These are phyloP conservation scores for Limnephilus auricula DNA, from an alignment of 2,888 invertebrate species.

Conservation along the genomic window DNA sequence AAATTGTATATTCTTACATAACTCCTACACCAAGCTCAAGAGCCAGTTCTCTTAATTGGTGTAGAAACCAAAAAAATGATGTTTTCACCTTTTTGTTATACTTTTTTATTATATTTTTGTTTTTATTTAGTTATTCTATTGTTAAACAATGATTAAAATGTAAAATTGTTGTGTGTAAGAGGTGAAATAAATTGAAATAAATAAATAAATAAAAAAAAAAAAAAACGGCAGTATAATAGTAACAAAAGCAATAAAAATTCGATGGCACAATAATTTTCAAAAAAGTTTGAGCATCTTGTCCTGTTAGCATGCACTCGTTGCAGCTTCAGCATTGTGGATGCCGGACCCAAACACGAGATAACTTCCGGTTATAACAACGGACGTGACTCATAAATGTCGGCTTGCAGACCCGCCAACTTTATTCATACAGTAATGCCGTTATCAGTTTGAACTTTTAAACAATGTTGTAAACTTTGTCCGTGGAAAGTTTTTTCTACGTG, in stretches of 20 bases:
- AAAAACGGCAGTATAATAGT: neutral
- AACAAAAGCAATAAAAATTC: neutral
- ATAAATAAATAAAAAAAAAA: too few relatives aligned
- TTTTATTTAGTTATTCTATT: too few relatives aligned
- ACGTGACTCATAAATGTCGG: slow-evolving; percentile 51
- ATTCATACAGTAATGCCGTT: slow-evolving; percentile 46
- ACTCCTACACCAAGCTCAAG: too few relatives aligned
- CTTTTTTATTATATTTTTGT: too few relatives aligned
- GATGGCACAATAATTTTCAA: neutral
- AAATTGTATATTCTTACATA: too few relatives aligned
- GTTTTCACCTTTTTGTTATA: too few relatives aligned
- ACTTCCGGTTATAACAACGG: slow-evolving; percentile 47
- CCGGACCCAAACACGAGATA: slow-evolving; percentile 37
- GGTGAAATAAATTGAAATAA: too few relatives aligned
- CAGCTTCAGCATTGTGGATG: slow-evolving; percentile 18
- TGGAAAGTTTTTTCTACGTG: neutral
- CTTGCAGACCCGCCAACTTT: slow-evolving; percentile 39
- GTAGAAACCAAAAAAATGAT: too few relatives aligned
- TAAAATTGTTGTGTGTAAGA: too few relatives aligned
- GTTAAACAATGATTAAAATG: too few relatives aligned
- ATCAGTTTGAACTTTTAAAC: slow-evolving; percentile 18
- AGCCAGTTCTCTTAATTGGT: too few relatives aligned
- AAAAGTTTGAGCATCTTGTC: neutral
- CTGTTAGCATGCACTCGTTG: neutral
- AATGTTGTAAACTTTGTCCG: neutral